These are phyloP conservation scores for Cryptosula pallasiana DNA, from an alignment of 2,888 invertebrate genomes.

Conservation along the genomic window DNA sequence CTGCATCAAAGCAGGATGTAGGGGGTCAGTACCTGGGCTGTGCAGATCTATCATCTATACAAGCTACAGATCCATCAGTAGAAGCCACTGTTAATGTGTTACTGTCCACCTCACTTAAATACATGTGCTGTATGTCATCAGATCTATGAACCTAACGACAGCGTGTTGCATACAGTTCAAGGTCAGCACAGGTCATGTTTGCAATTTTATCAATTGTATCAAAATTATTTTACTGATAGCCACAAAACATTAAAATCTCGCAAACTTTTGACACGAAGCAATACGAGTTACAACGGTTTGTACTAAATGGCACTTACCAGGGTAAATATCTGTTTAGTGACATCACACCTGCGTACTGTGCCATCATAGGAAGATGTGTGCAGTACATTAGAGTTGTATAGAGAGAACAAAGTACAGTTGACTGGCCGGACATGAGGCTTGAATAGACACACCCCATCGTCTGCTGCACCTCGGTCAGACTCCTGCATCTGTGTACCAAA, in stretches of 20 bases:
- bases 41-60: conserved; percentile 44
- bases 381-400: conserved; percentile 34
- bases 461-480: conserved; percentile 26
- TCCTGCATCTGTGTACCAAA: not conserved
- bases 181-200: not conserved
- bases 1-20: too few species aligned
- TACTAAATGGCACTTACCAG: conserved; percentile 37
- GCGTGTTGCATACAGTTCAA: not conserved
- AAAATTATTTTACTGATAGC: too few species aligned
- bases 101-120: conserved; percentile 40
- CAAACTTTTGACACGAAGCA: too few species aligned
- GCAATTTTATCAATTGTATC: too few species aligned
- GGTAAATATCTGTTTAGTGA: conserved; percentile 46
- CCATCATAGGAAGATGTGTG: conserved; percentile 54
- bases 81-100: conserved; percentile 47
- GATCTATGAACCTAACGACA: not conserved
- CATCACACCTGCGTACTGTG: conserved; percentile 48
- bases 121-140: conserved; percentile 37
- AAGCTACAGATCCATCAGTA: conserved; percentile 47
- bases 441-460: conserved; percentile 42
- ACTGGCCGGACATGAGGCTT: conserved; percentile 47
- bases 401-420: conserved; percentile 46
- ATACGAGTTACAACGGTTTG: not conserved
- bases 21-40: conserved; percentile 27
- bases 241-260: too few species aligned